phyloP scores from a whole-genome alignment of 2,888 invertebrate species.

The Sarcophaga caerulescens region DNA sequence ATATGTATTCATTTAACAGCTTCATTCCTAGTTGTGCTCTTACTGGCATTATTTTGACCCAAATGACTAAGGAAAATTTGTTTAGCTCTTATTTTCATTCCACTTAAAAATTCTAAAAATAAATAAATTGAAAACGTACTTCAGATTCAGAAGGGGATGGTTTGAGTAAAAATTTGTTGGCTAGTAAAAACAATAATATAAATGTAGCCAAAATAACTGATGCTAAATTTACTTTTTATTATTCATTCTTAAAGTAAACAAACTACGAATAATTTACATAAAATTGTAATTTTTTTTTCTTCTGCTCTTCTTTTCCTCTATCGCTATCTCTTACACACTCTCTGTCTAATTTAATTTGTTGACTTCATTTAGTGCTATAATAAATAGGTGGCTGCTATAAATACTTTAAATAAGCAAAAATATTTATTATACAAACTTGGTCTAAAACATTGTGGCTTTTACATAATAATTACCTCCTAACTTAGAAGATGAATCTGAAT shows the following conservation, averaged over 20 bases:
- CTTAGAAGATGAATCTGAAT: not conserved
- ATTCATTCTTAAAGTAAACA: not conserved
- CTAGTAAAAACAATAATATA: not conserved
- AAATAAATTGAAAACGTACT: not conserved
- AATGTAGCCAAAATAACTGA: no score
- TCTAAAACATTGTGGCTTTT: not conserved
- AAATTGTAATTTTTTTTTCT: no score
- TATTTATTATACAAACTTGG: not conserved
- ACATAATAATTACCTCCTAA: not conserved
- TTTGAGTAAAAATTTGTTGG: not conserved
- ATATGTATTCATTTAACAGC: not conserved
- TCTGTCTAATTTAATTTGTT: no score
- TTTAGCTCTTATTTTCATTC: not conserved
- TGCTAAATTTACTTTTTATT: no score
- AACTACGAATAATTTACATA: constrained; percentile 5
- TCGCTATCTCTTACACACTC: no score
- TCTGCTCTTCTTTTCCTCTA: no score
- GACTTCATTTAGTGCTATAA: no score
- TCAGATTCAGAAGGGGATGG: not conserved
- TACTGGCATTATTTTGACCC: not conserved
- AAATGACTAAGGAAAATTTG: not conserved
- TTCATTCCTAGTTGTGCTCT: not conserved
- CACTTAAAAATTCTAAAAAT: not conserved
- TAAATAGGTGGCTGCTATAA: not conserved
- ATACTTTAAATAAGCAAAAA: not conserved